Conservation (phyloP, 2,888 invertebrate genomes). For the Deroplatys truncata region DNA sequence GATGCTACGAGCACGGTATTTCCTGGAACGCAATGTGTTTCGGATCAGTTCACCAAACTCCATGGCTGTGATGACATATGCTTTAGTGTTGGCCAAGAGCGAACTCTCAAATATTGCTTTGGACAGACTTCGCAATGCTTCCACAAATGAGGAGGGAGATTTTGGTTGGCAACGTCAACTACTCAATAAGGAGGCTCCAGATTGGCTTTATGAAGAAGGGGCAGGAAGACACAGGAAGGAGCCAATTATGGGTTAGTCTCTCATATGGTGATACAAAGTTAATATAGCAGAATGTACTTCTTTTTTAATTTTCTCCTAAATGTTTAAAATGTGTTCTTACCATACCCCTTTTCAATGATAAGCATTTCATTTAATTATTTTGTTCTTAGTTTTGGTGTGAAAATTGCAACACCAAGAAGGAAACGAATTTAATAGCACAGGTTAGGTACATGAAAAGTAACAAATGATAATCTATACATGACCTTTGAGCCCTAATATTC, state of each 20-base stretch:
- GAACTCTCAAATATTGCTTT: constrained; percentile 55
- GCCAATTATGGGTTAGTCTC: constrained; percentile 37
- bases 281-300: too few relatives aligned
- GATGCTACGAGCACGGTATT: constrained; percentile 51
- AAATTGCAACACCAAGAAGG: too few relatives aligned
- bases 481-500: too few relatives aligned
- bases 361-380: too few relatives aligned
- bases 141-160: constrained; percentile 63
- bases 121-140: constrained; percentile 54
- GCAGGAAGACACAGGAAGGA: constrained; percentile 53
- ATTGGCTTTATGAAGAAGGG: constrained; percentile 47
- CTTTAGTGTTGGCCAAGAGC: constrained; percentile 54
- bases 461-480: too few relatives aligned
- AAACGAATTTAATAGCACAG: too few relatives aligned
- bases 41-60: constrained; percentile 56
- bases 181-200: constrained; percentile 38
- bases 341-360: too few relatives aligned
- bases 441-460: too few relatives aligned
- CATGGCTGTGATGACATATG: constrained; percentile 56
- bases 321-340: too few relatives aligned
- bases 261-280: too few relatives aligned
- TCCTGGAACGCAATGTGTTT: constrained; percentile 54
- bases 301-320: too few relatives aligned
- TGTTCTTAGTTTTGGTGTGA: too few relatives aligned
- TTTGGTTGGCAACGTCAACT: constrained; percentile 60